Percentiles rank a stretch among this genome's conserved stretches.
Evolutionary conservation across 2,797 vertebrate genomes (phyloP).

Genomic region (Helarctos malayanus): DNA sequence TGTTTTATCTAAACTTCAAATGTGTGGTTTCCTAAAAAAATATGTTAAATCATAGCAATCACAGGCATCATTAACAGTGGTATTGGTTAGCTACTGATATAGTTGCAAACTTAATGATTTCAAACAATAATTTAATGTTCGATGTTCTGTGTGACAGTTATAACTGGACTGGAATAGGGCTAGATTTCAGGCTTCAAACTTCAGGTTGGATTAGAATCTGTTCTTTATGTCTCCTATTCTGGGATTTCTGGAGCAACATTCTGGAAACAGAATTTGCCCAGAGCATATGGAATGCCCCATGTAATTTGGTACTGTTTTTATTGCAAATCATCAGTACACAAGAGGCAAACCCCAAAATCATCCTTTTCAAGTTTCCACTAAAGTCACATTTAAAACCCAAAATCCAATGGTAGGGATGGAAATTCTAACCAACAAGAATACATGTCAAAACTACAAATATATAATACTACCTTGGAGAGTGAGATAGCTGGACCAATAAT

Average conservation of each 20-base stretch:
- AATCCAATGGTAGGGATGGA: not conserved
- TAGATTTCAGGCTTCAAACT: not conserved
- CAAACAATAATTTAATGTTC: not conserved
- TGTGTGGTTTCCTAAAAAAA: not conserved
- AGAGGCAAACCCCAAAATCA: not conserved
- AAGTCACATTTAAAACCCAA: not conserved
- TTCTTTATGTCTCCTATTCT: not conserved
- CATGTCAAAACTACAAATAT: rapidly evolving
- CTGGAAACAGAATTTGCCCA: not conserved
- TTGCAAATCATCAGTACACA: not conserved
- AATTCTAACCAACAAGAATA: not conserved
- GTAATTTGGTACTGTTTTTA: not conserved
- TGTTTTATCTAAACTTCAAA: not conserved
- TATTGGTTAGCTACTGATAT: not conserved
- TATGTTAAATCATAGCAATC: too few species aligned
- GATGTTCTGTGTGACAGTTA: not conserved
- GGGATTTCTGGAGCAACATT: not conserved
- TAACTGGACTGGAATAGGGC: not conserved
- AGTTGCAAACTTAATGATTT: not conserved
- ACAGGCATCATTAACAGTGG: not conserved
- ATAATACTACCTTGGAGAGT: not conserved
- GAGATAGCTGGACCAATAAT: not conserved
- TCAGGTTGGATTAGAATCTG: not conserved
- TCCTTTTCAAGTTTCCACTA: not conserved
- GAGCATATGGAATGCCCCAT: not conserved